Evolutionary conservation across 2,113 vertebrate species (phyloP).

Genomic region (Hippolais icterina): DNA sequence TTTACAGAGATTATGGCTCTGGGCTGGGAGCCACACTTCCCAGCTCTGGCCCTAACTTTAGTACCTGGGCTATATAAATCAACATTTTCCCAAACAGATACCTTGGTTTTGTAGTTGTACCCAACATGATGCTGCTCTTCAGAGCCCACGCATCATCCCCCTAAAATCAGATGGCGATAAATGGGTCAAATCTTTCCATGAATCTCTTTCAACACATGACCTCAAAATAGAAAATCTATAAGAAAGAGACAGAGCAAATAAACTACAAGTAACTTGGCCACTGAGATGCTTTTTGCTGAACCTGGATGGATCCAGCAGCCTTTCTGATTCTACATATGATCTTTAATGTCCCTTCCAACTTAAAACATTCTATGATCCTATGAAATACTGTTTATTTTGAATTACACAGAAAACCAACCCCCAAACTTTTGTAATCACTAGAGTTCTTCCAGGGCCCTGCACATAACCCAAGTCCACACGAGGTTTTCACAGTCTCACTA

Average conservation of each 20-base stretch:
- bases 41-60: not conserved
- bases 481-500: not conserved
- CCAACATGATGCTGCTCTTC: not conserved
- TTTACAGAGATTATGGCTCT: not conserved
- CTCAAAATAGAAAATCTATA: not conserved
- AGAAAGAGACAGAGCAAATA: not conserved
- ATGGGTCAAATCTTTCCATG: not conserved
- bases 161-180: not conserved
- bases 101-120: not conserved
- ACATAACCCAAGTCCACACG: not conserved
- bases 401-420: not conserved
- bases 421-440: not conserved
- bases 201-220: not conserved
- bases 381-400: not conserved
- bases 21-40: not conserved
- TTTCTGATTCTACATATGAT: not conserved
- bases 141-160: not conserved
- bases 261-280: accelerated
- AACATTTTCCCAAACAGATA: not conserved
- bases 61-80: not conserved
- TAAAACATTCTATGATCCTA: not conserved
- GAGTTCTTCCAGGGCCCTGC: not conserved
- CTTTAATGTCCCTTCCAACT: not conserved
- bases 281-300: not conserved
- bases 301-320: not conserved